Conservation (phyloP, 92 coral and sea anemone genomes). For the Desmophyllum pertusum region DNA sequence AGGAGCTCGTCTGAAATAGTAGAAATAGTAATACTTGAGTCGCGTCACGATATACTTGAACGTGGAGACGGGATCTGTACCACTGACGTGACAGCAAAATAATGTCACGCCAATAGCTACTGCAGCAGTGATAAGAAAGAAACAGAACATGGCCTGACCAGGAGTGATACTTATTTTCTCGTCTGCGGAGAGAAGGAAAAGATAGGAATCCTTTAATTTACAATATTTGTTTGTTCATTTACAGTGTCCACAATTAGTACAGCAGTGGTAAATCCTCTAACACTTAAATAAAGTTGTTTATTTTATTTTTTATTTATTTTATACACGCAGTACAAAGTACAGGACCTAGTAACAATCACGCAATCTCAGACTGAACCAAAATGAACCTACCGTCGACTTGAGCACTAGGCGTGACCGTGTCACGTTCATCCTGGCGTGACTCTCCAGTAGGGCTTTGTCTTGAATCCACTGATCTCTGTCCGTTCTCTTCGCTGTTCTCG, state of each 20-base stretch:
- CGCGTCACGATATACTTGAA: slow-evolving; percentile 76
- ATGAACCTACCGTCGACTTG: slow-evolving; percentile 7
- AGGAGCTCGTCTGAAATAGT: slow-evolving; percentile 68
- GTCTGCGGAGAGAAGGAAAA: background rate
- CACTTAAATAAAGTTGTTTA: no score
- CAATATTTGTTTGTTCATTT: no score
- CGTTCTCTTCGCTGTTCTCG: background rate
- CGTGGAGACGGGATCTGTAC: slow-evolving; percentile 67
- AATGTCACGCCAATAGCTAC: slow-evolving; percentile 66
- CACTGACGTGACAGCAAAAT: slow-evolving; percentile 58
- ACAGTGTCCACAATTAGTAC: no score
- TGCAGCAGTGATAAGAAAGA: slow-evolving; percentile 69
- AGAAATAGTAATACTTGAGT: slow-evolving; percentile 82
- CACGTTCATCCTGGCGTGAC: slow-evolving; percentile 2
- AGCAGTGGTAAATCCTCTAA: no score
- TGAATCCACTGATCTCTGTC: background rate
- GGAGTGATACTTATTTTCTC: slow-evolving; percentile 41
- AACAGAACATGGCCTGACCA: slow-evolving; percentile 68
- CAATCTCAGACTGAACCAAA: background rate
- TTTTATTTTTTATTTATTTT: no score
- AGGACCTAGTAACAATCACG: background rate
- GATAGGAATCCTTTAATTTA: no score
- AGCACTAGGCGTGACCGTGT: background rate
- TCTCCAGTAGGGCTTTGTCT: slow-evolving; percentile 22
- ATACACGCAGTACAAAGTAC: background rate